phyloP scores from a whole-genome alignment of 37 sponge, comb jelly and placozoan genomes.

The Lycopodina hypogea region DNA sequence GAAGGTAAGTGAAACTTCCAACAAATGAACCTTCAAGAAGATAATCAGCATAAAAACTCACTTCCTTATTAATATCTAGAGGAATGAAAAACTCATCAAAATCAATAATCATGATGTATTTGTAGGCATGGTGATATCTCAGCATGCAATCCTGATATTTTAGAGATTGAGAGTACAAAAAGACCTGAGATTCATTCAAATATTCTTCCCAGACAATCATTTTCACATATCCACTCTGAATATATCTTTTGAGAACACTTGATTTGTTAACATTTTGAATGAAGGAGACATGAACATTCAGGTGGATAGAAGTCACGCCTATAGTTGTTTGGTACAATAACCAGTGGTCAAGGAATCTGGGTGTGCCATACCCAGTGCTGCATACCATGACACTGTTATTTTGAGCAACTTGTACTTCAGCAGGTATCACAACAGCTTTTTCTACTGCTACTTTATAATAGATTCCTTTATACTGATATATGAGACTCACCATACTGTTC shows the following conservation, averaged over 20 bases:
- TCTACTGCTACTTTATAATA: too few species aligned
- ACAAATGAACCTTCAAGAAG: background rate
- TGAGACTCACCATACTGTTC: too few species aligned
- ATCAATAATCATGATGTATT: conserved; percentile 4
- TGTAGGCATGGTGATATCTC: background rate
- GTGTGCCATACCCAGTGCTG: background rate
- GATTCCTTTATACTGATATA: too few species aligned
- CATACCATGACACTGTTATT: background rate
- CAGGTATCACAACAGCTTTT: too few species aligned
- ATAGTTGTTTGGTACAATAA: background rate
- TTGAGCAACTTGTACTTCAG: too few species aligned
- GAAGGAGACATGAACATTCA: conserved; percentile 5
- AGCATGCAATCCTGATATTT: background rate
- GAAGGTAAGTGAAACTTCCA: background rate
- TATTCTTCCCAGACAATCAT: conserved; percentile 1
- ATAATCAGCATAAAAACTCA: background rate
- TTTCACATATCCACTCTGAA: background rate
- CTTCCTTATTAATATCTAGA: background rate
- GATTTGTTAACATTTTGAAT: background rate
- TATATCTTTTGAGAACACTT: background rate
- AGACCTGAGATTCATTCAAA: background rate
- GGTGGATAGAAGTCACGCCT: background rate
- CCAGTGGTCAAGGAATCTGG: background rate
- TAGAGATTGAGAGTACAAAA: conserved; percentile 5
- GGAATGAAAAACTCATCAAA: conserved; percentile 7